phyloP scores from a whole-genome alignment of 2,113 vertebrate genomes.

The Vombatus ursinus region DNA sequence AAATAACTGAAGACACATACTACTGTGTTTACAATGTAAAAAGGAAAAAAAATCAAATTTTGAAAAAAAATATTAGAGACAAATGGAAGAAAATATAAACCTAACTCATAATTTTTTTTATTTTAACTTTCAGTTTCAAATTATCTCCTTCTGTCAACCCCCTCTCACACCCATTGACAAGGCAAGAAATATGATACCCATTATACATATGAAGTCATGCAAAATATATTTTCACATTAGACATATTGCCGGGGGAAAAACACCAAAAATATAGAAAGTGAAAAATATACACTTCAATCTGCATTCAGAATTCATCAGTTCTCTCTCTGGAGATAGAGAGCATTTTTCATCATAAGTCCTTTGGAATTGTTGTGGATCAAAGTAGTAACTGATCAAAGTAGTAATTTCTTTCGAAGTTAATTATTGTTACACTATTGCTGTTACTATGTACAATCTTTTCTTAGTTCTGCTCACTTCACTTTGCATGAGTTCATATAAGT shows the following conservation, averaged over 20 bases:
- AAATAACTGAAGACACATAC: neutral
- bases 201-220: neutral
- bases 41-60: neutral
- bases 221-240: neutral
- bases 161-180: neutral
- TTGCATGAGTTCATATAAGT: neutral
- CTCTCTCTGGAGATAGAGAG: neutral
- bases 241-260: neutral
- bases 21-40: neutral
- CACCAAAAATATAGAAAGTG: neutral
- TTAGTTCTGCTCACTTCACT: neutral
- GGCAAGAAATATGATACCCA: neutral
- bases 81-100: neutral
- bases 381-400: too few relatives aligned
- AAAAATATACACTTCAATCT: neutral
- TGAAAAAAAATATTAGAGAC: neutral
- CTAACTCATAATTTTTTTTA: neutral
- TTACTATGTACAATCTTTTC: neutral
- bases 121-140: neutral
- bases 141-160: neutral
- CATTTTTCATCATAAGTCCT: neutral
- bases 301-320: neutral
- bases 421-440: neutral
- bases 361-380: neutral
- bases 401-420: neutral